phyloP scores from a whole-genome alignment of 2,797 vertebrate genomes.

The Lutjanus argentimaculatus region DNA sequence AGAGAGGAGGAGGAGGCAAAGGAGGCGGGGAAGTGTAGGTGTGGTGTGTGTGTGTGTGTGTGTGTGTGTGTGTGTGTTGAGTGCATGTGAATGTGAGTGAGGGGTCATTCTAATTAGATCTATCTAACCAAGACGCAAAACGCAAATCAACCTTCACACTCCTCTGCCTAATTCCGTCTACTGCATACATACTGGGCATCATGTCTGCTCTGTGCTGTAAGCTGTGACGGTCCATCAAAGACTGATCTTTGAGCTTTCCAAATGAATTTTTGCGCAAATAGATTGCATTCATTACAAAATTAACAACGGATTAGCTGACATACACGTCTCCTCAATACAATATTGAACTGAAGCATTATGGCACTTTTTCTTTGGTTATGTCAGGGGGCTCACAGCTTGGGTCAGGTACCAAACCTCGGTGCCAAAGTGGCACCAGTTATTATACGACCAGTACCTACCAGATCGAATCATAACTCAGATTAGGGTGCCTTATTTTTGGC shows the following conservation, averaged over 20 bases:
- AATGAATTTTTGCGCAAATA: neutral
- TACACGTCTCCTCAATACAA: neutral
- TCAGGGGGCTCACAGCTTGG: neutral
- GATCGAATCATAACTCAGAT: no score
- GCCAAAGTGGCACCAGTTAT: no score
- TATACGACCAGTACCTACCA: no score
- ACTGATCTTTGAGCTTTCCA: neutral
- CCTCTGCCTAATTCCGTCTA: conserved; percentile 30
- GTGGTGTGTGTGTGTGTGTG: neutral
- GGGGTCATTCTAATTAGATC: conserved; percentile 66
- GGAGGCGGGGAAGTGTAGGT: neutral
- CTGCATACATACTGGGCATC: conserved; percentile 1
- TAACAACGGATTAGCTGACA: neutral
- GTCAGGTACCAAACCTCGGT: no score
- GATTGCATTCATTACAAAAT: conserved; percentile 27
- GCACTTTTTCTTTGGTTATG: neutral
- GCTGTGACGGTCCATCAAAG: neutral
- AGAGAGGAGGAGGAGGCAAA: neutral
- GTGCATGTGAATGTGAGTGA: conserved; percentile 1
- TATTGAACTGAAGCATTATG: neutral
- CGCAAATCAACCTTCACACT: conserved; percentile 67
- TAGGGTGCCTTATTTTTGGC: no score
- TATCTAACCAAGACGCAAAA: conserved; percentile 54
- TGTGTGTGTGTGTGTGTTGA: neutral
- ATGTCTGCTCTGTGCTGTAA: conserved; percentile 1